These are phyloP conservation scores for Saccostrea cuccullata DNA, from an alignment of 1,140 invertebrate genomes.

Conservation along the genomic window DNA sequence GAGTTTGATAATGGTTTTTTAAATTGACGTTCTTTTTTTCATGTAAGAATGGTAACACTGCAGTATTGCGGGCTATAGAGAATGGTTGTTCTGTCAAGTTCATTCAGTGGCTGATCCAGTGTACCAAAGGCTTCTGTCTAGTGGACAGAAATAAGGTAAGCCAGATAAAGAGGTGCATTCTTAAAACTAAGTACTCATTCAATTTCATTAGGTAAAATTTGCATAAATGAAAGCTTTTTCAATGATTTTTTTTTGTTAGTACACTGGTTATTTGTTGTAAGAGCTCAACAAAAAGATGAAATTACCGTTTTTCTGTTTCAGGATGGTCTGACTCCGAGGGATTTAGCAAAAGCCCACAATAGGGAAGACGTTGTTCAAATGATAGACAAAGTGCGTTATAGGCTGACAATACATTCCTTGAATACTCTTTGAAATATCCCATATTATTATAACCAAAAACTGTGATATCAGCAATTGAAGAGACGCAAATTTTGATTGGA, in stretches of 20 bases:
- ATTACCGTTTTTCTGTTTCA: constrained; percentile 2
- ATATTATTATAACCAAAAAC: too few species aligned
- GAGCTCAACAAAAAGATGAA: neutral
- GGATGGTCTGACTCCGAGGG: constrained; percentile 67
- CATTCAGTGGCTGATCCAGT: constrained; percentile 67
- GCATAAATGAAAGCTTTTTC: neutral
- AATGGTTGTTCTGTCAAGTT: constrained; percentile 60
- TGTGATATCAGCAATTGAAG: too few species aligned
- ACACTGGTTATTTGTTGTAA: neutral
- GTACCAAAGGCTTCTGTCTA: constrained; percentile 57
- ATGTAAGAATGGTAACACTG: constrained; percentile 68
- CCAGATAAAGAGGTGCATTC: neutral
- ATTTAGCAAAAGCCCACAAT: constrained; percentile 62
- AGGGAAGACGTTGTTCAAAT: constrained; percentile 62
- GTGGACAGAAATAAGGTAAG: constrained; percentile 66
- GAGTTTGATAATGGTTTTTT: too few species aligned
- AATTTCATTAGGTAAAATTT: too few species aligned
- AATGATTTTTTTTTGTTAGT: neutral
- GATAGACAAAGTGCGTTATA: constrained; percentile 68
- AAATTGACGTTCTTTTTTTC: neutral
- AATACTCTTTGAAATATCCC: too few species aligned
- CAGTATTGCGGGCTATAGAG: constrained; percentile 67
- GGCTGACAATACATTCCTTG: too few species aligned
- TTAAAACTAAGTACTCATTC: neutral
- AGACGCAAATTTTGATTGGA: too few species aligned